A percentile compares a stretch with the other conserved stretches of the same genome.
These are phyloP conservation scores for Corynorhinus townsendii DNA, from an alignment of 2,113 vertebrate genomes.

Conservation along the genomic window DNA sequence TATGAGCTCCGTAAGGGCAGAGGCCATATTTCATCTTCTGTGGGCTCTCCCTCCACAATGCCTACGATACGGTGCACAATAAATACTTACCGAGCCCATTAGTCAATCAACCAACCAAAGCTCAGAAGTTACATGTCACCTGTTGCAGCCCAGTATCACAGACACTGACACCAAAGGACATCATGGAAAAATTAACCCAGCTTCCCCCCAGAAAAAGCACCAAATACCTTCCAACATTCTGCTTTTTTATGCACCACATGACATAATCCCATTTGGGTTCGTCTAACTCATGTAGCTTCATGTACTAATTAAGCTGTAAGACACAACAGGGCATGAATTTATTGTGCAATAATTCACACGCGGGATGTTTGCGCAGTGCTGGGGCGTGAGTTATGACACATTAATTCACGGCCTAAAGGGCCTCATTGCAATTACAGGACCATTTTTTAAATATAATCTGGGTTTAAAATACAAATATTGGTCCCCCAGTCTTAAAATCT, in stretches of 20 bases:
- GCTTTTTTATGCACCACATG: constrained; percentile 74
- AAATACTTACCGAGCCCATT: constrained; percentile 24
- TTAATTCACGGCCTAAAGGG: constrained; percentile 76
- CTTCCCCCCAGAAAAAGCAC: constrained; percentile 24
- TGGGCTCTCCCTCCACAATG: not conserved
- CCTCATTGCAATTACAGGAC: constrained; percentile 69
- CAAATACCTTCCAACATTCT: constrained; percentile 66
- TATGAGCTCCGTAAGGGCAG: constrained; percentile 14
- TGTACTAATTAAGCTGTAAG: constrained; percentile 80
- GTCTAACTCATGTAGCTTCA: constrained; percentile 76
- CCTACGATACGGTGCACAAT: not conserved
- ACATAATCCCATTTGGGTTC: constrained; percentile 75
- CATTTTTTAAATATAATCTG: constrained; percentile 72
- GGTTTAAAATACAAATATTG: constrained; percentile 66
- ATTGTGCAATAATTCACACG: constrained; percentile 78
- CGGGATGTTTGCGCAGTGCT: constrained; percentile 75
- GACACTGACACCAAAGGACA: not conserved
- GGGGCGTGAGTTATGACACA: constrained; percentile 79
- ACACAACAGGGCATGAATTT: constrained; percentile 80
- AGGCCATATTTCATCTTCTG: not conserved
- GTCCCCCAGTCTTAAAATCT: constrained; percentile 33
- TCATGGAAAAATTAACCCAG: constrained; percentile 27
- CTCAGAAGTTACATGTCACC: constrained; percentile 19
- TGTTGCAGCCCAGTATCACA: constrained; percentile 20
- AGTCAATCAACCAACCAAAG: not conserved